phyloP scores from a whole-genome alignment of 2,888 invertebrate genomes.

The Minunthozetes semirufus region DNA sequence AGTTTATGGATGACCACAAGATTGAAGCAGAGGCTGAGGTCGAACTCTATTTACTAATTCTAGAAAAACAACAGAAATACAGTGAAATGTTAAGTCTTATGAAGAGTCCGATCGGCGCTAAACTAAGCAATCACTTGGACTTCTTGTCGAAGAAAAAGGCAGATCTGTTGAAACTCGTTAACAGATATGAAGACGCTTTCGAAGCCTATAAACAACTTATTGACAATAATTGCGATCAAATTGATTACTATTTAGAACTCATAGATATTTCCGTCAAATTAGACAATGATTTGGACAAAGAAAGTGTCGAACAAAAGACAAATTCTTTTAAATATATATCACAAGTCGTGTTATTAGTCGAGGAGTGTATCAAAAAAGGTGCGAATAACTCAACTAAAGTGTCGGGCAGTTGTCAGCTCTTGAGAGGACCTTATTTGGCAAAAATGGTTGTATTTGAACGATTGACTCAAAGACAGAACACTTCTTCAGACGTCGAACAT shows the following conservation, averaged over 20 bases:
- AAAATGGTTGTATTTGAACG: constrained; percentile 57
- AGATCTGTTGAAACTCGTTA: constrained; percentile 63
- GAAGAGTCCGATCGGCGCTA: constrained; percentile 59
- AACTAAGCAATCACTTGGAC: constrained; percentile 49
- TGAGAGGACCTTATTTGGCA: constrained; percentile 76
- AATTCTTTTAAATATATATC: not conserved
- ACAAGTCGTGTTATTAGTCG: not conserved
- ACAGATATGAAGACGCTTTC: constrained; percentile 68
- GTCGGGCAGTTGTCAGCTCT: constrained; percentile 40
- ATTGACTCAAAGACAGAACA: constrained; percentile 14
- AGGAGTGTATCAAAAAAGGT: not conserved
- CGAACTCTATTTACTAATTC: constrained; percentile 77
- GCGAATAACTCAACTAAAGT: not conserved
- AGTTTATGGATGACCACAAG: constrained; percentile 76
- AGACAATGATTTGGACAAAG: constrained; percentile 7
- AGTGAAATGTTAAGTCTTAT: constrained; percentile 72
- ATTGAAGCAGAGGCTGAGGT: constrained; percentile 86
- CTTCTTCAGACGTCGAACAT: not conserved
- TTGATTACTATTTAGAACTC: constrained; percentile 37
- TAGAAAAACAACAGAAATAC: constrained; percentile 66
- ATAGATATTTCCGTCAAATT: constrained; percentile 30
- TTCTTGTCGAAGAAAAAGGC: constrained; percentile 62
- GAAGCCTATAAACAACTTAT: constrained; percentile 65
- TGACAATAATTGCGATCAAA: constrained; percentile 36
- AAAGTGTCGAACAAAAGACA: not conserved